A percentile compares a stretch with the other conserved stretches of the same genome.
Evolutionary conservation across 92 coral and sea anemone genomes (phyloP).

Genomic region (Phenganax marumi): DNA sequence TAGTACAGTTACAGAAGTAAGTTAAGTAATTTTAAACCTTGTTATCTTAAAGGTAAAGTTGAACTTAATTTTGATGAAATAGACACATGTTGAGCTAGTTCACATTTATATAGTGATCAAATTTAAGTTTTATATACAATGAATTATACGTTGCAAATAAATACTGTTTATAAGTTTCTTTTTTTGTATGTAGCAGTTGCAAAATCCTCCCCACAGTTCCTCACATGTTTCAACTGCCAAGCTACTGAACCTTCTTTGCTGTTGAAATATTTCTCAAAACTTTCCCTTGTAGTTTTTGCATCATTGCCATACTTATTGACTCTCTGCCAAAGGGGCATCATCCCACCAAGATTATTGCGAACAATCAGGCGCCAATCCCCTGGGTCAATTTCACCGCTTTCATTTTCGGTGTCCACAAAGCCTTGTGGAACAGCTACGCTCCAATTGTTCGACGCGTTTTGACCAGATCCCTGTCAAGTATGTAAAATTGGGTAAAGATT

Average conservation of each 20-base stretch:
- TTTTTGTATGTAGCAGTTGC: conserved; percentile 8
- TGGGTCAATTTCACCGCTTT: background rate
- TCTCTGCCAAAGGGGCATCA: background rate
- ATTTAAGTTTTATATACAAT: conserved; percentile 1
- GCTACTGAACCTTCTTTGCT: conserved; percentile 47
- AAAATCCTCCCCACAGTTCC: conserved; percentile 8
- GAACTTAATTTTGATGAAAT: background rate
- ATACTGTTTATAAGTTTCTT: background rate
- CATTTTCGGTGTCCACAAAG: conserved; percentile 20
- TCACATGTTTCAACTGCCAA: background rate
- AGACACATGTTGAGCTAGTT: conserved; percentile 1
- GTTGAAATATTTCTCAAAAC: background rate
- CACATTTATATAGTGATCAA: background rate
- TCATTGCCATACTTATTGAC: background rate
- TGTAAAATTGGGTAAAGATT: background rate
- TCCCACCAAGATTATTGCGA: background rate
- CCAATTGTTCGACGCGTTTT: background rate
- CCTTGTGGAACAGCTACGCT: conserved; percentile 20
- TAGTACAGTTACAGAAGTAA: background rate
- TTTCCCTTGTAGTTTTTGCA: background rate
- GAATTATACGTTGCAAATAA: background rate
- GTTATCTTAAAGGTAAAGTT: background rate
- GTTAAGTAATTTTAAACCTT: background rate
- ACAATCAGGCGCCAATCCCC: background rate
- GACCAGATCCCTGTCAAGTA: background rate